phyloP scores from a whole-genome alignment of 2,113 vertebrate species.

The Plecturocebus donacophilus region DNA sequence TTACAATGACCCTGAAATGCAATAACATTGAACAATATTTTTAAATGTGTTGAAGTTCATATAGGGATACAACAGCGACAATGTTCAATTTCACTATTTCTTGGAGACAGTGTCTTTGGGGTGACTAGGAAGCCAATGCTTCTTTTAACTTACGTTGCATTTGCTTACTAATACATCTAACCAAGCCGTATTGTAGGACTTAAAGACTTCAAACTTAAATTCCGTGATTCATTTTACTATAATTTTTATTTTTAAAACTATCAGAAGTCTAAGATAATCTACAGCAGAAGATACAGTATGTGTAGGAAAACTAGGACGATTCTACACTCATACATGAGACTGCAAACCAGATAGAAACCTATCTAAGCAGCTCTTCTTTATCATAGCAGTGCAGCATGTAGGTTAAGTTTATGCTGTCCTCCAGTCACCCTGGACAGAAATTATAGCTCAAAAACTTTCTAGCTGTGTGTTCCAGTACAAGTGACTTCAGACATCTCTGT shows the following conservation, averaged over 20 bases:
- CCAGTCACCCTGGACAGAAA: neutral
- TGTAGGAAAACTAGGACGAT: neutral
- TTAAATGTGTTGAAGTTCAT: conserved; percentile 15
- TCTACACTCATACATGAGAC: neutral
- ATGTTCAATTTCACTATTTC: neutral
- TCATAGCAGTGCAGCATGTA: neutral
- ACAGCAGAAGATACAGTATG: neutral
- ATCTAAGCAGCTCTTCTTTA: neutral
- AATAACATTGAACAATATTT: neutral
- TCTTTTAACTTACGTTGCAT: neutral
- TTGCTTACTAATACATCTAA: neutral
- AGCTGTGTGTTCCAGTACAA: neutral
- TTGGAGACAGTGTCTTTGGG: neutral
- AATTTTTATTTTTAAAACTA: conserved; percentile 36
- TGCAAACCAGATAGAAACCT: neutral
- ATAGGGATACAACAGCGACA: neutral
- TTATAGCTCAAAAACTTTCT: neutral
- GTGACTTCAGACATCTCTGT: neutral
- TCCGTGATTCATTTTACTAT: neutral
- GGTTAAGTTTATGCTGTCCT: neutral
- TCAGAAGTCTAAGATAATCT: neutral
- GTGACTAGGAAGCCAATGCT: neutral
- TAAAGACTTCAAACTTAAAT: neutral
- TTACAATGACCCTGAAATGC: neutral
- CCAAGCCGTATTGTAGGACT: neutral